Conservation (phyloP, 2,888 invertebrate genomes). For the Eupithecia vulgata region DNA sequence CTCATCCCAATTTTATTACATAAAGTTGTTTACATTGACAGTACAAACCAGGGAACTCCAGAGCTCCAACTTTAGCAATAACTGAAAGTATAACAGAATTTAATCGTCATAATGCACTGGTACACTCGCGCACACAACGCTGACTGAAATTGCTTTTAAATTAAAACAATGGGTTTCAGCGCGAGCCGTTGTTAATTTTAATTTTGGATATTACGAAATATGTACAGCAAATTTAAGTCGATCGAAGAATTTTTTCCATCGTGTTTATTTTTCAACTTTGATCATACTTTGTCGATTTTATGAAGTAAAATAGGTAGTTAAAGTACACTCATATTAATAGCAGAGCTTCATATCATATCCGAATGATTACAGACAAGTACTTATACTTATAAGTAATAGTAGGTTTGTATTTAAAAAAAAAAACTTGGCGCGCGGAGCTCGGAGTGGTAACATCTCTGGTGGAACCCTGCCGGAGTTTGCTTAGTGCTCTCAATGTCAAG, state of each 20-base stretch:
- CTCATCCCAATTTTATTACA: neutral
- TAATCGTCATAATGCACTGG: conserved; percentile 60
- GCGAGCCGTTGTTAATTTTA: neutral
- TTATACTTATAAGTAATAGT: too few relatives aligned
- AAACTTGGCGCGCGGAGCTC: too few relatives aligned
- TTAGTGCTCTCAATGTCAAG: too few relatives aligned
- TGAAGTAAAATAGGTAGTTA: too few relatives aligned
- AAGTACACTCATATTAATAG: too few relatives aligned
- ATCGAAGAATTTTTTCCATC: neutral
- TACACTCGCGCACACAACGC: conserved; percentile 50
- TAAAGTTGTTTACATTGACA: conserved; percentile 10
- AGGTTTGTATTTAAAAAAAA: too few relatives aligned
- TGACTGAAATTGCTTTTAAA: conserved; percentile 12
- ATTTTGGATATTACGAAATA: neutral
- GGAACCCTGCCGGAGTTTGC: too few relatives aligned
- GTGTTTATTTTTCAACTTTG: neutral
- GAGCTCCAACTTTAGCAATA: conserved; percentile 8
- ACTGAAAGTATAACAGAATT: conserved; percentile 36
- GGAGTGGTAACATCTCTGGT: too few relatives aligned
- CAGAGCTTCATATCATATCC: too few relatives aligned
- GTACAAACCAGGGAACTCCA: neutral
- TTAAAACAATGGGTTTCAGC: neutral
- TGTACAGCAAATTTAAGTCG: neutral
- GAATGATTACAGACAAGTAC: too few relatives aligned
- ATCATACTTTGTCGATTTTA: too few relatives aligned